phyloP scores from a whole-genome alignment of 2,888 invertebrate genomes.

The Gasteruption jaculator region DNA sequence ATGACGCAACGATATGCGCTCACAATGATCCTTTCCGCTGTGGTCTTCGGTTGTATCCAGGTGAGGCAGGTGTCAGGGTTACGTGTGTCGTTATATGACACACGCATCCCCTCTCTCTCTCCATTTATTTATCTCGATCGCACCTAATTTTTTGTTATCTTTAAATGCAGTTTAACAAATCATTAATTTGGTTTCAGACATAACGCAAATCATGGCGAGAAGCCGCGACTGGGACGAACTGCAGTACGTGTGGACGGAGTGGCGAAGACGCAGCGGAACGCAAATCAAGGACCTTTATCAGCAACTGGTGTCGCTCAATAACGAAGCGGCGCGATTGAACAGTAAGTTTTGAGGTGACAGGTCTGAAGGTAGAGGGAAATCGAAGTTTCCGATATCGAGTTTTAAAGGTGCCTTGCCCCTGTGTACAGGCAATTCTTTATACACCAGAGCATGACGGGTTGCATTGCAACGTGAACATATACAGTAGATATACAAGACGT shows the following conservation, averaged over 20 bases:
- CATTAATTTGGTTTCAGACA: conserved; percentile 43
- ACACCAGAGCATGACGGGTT: no score
- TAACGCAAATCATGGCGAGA: conserved; percentile 67
- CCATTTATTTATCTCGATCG: neutral
- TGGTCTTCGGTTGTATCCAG: conserved; percentile 75
- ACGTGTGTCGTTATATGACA: no score
- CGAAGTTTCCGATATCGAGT: no score
- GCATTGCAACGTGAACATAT: no score
- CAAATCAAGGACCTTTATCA: conserved; percentile 76
- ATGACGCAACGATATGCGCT: conserved; percentile 78
- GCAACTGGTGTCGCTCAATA: conserved; percentile 73
- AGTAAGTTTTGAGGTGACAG: conserved; percentile 65
- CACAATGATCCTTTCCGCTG: conserved; percentile 81
- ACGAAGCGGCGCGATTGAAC: conserved; percentile 74
- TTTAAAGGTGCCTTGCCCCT: no score
- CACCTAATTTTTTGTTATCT: no score
- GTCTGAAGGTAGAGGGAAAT: no score
- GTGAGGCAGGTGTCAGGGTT: conserved; percentile 50
- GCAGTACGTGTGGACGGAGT: conserved; percentile 84
- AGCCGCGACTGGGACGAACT: conserved; percentile 86
- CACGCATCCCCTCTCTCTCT: no score
- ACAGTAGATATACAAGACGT: no score
- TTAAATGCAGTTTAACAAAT: no score
- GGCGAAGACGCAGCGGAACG: conserved; percentile 75
- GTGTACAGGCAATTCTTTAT: no score